These are phyloP conservation scores for Kryptolebias ocellatus DNA, from an alignment of 2,797 vertebrate species.

Conservation along the genomic window DNA sequence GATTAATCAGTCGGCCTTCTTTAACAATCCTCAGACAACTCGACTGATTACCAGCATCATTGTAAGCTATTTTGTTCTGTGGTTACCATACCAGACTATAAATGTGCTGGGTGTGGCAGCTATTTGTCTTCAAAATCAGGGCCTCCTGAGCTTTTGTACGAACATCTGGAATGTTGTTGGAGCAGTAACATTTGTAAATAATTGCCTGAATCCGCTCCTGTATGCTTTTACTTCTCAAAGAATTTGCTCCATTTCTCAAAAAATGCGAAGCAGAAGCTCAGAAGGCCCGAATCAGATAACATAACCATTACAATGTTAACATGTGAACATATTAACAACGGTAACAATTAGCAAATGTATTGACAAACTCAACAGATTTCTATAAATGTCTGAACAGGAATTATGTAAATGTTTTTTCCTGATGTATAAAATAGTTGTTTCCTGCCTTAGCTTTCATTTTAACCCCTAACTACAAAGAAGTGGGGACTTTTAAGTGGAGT, in stretches of 20 bases:
- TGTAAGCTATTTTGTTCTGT: conserved; percentile 6
- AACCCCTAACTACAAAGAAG: too few species aligned
- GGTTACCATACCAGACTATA: conserved; percentile 15
- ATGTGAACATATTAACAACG: background rate
- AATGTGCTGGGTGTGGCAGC: conserved; percentile 26
- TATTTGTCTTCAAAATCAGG: background rate
- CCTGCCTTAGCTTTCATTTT: too few species aligned
- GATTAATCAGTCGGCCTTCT: conserved; percentile 28
- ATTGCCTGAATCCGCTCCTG: conserved; percentile 41
- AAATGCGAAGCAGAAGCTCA: background rate
- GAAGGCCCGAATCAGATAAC: background rate
- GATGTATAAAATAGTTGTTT: too few species aligned
- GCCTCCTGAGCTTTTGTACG: background rate
- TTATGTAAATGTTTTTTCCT: too few species aligned
- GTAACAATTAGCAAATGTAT: too few species aligned
- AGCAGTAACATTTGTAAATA: conserved; percentile 31
- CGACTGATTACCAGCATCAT: conserved; percentile 34
- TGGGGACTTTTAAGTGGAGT: too few species aligned
- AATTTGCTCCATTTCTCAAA: conserved; percentile 2
- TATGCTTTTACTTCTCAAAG: conserved; percentile 37
- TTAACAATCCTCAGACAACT: conserved; percentile 33
- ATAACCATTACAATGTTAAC: background rate
- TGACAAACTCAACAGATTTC: too few species aligned
- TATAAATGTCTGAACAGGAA: too few species aligned
- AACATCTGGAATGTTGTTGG: accelerated